Evolutionary conservation across 2,888 invertebrate genomes (phyloP), one percentile per base, ranked within the genome.

Genomic region (Idaea aversata): DNA sequence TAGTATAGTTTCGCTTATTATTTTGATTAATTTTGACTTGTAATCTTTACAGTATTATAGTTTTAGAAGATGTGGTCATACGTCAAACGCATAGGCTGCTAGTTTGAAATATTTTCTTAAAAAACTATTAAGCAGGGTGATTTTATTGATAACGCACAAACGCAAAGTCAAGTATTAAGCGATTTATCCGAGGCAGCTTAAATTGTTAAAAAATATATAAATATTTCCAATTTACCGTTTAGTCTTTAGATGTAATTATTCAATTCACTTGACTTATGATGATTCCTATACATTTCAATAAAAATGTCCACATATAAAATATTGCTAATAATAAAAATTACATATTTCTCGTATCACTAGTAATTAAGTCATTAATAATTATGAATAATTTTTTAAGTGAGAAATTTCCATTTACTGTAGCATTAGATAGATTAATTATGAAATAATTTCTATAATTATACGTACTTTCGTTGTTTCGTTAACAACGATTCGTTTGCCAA

Each of bases 61-160:
- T 74, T 77, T 76, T 75, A 68, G 47, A 47, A 10, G 7, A 47
- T 65, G 75, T 68, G 75, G 70, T 75, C 63, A 73, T 64, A 59
- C 47, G 47, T 47, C 47, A 47, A 47, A 47, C 47, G 65, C 58
- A 35, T 62, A 70, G 71, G 75, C 75, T 76, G 78, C 78, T 79
- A 71, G 67, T 70, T 69, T 65, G 63, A 65, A 65, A 67, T 63
- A 68, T 66, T 69, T 73, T 71, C 63, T 70, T 69, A 70, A 65
- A 75, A 68, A 72, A 79, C 72, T 71, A 78, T 73, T 67, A 86
- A 80, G 86, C 88, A 90, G 88, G 88, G 88, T 88, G 85, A 81
- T 74, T 77, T 69, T 77, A 80, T 81, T 77, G 70, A 78, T 80
- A 82, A 86, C 90, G 90, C 90, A 90, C 90, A 90, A 88, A 77